A percentile compares a stretch with the other conserved stretches of the same genome.
Conservation (phyloP, 2,113 vertebrate species). For the Zeus faber region DNA sequence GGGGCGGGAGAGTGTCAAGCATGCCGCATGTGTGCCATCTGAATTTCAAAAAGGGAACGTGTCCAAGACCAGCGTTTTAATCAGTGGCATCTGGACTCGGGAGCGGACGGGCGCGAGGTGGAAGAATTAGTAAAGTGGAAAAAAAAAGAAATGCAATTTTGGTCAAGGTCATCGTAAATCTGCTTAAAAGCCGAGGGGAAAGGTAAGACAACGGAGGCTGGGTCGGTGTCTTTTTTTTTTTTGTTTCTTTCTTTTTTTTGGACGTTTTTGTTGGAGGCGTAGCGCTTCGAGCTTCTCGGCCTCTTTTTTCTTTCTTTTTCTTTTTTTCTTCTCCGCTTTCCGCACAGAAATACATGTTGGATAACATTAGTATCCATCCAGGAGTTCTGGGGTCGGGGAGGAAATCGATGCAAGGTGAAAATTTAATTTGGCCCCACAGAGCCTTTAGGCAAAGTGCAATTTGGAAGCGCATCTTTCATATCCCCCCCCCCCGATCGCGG, state of each 20-base stretch:
- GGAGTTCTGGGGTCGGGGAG: constrained; percentile 76
- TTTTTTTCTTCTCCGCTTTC: constrained; percentile 16
- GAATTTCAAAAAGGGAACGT: constrained; percentile 34
- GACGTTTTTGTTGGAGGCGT: no score
- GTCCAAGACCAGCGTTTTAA: constrained; percentile 29
- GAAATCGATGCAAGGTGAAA: constrained; percentile 95
- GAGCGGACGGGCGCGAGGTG: not conserved
- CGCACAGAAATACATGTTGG: constrained; percentile 51
- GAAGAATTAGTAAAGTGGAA: not conserved
- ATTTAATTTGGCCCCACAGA: constrained; percentile 95
- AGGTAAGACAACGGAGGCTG: constrained; percentile 5
- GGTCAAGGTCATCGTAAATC: constrained; percentile 22
- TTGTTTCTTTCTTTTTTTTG: no score
- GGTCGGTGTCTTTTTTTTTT: constrained; percentile 25
- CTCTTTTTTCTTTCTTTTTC: constrained; percentile 19
- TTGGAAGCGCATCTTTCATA: constrained; percentile 88
- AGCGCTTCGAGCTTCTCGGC: no score
- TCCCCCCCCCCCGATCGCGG: constrained; percentile 78
- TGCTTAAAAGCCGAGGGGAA: constrained; percentile 13
- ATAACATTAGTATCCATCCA: constrained; percentile 86
- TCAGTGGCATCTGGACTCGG: constrained; percentile 32
- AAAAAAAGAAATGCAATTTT: constrained; percentile 5
- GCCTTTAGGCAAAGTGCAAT: constrained; percentile 95
- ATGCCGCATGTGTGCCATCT: constrained; percentile 21
- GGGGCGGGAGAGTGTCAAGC: constrained; percentile 16